Base-by-base conservation (phyloP, 2,888 invertebrate species). In the Epiblema foenella region DNA sequence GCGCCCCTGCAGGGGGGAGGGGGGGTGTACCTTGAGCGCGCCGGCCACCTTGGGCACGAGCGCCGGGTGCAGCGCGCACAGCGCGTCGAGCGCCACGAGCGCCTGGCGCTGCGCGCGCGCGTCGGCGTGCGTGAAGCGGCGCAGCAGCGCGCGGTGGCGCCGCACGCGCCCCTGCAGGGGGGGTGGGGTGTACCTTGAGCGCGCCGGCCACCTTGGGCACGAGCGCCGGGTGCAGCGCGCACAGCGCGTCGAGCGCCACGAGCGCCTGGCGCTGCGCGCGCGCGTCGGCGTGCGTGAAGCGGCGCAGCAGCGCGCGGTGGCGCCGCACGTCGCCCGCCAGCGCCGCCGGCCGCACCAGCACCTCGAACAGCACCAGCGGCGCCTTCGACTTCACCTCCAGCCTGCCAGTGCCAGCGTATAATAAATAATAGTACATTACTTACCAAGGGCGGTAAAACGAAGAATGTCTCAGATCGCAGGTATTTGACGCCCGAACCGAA, bases 351-450 rank as follows among this genome's bases (percentile, higher is more conserved):
- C 96, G 95, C 83, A 97, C 96, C 70, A 99, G 94, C 81, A 99
- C 94, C 91, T 99, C 99, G 81, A 98, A 98, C 77, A 99, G 94
- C 77, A 99, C 96, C 79, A 99, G 94, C 24, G 98, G 97, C 52
- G 98, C 98, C 88, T 99, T 99, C 72, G 97, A 96, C 85, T 97
- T 98, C 84, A 99, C 96, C 83, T 99, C 99, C 86, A 99, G 93
- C 74, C 93, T 92, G 81, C 2, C 39, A n/a, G 10, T 12, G 17
- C 0, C 7, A 11, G 90, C 91, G n/a, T n/a, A n/a, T n/a, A n/a
- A n/a, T n/a, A n/a, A n/a, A n/a, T n/a, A n/a, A n/a, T n/a, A n/a
- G n/a, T n/a, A n/a, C n/a, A n/a, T n/a, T n/a, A n/a, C n/a, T n/a
- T n/a, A n/a, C n/a, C n/a, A n/a, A n/a, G n/a, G n/a, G n/a, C n/a